Percentiles rank a stretch among this genome's conserved stretches.
phyloP scores from a whole-genome alignment of 1,140 invertebrate species.

The Hylaeus anthracinus region DNA sequence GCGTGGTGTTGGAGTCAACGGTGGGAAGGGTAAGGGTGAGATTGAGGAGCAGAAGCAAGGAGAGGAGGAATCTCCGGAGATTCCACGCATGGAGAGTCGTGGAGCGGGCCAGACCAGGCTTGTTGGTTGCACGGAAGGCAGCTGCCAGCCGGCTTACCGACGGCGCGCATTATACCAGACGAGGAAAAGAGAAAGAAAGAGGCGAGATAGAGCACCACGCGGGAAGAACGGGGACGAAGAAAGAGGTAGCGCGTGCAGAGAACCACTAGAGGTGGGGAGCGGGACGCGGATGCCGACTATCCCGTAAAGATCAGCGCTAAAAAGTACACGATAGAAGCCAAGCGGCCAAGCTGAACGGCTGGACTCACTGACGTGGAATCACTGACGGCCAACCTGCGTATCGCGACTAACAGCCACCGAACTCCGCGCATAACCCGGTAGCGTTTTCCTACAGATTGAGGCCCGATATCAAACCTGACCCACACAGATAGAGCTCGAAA shows the following conservation, averaged over 20 bases:
- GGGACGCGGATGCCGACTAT: slow-evolving; percentile 42
- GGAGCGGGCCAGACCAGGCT: slow-evolving; percentile 71
- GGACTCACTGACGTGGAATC: slow-evolving; percentile 20
- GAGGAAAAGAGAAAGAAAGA: slow-evolving; percentile 15
- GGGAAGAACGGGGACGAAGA: slow-evolving; percentile 13
- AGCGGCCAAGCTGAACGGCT: slow-evolving; percentile 27
- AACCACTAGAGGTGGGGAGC: slow-evolving; percentile 27
- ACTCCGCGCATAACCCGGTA: slow-evolving; percentile 39
- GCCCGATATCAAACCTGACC: background rate
- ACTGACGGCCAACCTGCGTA: background rate
- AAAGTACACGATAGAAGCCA: slow-evolving; percentile 53
- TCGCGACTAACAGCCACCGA: slow-evolving; percentile 35
- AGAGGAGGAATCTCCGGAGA: slow-evolving; percentile 72
- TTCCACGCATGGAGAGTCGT: slow-evolving; percentile 75
- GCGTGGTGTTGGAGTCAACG: slow-evolving; percentile 35
- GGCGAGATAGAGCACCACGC: background rate
- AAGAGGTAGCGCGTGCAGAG: slow-evolving; percentile 57
- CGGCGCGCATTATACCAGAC: slow-evolving; percentile 71
- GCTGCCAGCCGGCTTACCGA: slow-evolving; percentile 77
- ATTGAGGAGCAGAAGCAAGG: slow-evolving; percentile 34
- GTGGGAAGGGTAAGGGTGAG: slow-evolving; percentile 47
- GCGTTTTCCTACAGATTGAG: slow-evolving; percentile 30
- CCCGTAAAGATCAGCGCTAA: slow-evolving; percentile 69
- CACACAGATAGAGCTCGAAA: background rate
- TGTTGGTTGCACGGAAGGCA: slow-evolving; percentile 76